These are phyloP conservation scores for Drosophila nigrodunni DNA, from an alignment of 1,140 invertebrate species.

Conservation along the genomic window DNA sequence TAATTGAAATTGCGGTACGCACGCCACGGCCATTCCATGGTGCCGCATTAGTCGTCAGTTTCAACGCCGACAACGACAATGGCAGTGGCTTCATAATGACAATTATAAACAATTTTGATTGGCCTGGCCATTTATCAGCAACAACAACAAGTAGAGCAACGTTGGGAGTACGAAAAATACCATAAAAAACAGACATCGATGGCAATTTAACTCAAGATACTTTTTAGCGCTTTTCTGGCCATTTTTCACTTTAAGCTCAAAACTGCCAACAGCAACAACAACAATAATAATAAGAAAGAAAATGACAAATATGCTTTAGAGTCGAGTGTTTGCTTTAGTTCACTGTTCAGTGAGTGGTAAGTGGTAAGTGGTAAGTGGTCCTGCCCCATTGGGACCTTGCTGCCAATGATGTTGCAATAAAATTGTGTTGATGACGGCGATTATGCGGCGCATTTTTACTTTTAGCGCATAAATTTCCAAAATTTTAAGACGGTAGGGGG, in stretches of 20 bases:
- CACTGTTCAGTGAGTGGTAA: not conserved
- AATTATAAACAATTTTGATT: slow-evolving; percentile 81
- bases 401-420: slow-evolving; percentile 78
- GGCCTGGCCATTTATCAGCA: slow-evolving; percentile 61
- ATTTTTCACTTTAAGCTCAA: slow-evolving; percentile 56
- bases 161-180: not conserved
- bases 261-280: slow-evolving; percentile 33
- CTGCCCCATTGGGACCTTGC: not conserved
- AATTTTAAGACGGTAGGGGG: slow-evolving; percentile 2
- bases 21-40: slow-evolving; percentile 79
- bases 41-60: slow-evolving; percentile 77
- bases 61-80: slow-evolving; percentile 45
- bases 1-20: slow-evolving; percentile 79
- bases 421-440: slow-evolving; percentile 68
- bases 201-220: slow-evolving; percentile 36
- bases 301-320: slow-evolving; percentile 50
- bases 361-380: not conserved
- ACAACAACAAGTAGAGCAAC: slow-evolving; percentile 37
- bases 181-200: slow-evolving; percentile 72
- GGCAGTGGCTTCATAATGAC: slow-evolving; percentile 48
- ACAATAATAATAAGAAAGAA: slow-evolving; percentile 19
- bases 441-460: slow-evolving; percentile 65
- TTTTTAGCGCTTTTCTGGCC: slow-evolving; percentile 23
- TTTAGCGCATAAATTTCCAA: slow-evolving; percentile 61
- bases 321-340: not conserved